These are phyloP conservation scores for Cephalopholis sonnerati DNA, from an alignment of 2,113 vertebrate genomes.

Conservation along the genomic window DNA sequence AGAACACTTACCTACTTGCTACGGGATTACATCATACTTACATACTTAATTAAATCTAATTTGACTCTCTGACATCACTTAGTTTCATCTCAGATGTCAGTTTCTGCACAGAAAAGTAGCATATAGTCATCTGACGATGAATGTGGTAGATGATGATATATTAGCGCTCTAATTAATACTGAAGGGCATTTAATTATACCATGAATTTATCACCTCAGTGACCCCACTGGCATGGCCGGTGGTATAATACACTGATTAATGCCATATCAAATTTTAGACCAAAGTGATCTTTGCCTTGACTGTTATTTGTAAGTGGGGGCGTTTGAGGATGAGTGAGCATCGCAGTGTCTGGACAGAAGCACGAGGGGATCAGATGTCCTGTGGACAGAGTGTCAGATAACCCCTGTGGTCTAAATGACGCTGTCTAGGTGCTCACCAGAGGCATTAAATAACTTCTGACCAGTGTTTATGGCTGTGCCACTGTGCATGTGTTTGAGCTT, in stretches of 20 bases:
- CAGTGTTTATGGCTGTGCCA: constrained; percentile 57
- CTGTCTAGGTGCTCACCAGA: constrained; percentile 56
- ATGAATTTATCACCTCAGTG: constrained; percentile 12
- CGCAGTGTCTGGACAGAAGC: constrained; percentile 51
- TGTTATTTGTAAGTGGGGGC: constrained; percentile 36
- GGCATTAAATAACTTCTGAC: constrained; percentile 68
- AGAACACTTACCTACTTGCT: constrained; percentile 16
- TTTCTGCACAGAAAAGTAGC: constrained; percentile 38
- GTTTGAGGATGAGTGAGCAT: constrained; percentile 56
- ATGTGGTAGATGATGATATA: background rate
- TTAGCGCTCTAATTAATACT: constrained; percentile 26
- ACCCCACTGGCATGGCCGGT: constrained; percentile 16
- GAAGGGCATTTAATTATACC: background rate
- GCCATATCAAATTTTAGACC: constrained; percentile 38
- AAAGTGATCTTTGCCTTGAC: constrained; percentile 48
- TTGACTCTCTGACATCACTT: constrained; percentile 12
- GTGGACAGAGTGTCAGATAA: constrained; percentile 49
- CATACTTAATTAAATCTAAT: constrained; percentile 21
- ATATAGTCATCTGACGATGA: constrained; percentile 13
- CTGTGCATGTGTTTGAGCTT: constrained; percentile 33
- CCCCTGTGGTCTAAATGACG: constrained; percentile 47
- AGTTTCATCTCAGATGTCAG: constrained; percentile 31
- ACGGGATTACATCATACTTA: constrained; percentile 24
- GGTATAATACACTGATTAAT: constrained; percentile 33
- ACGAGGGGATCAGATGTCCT: constrained; percentile 51